Conservation (phyloP, 1,140 invertebrate species). For the Limonius californicus region DNA sequence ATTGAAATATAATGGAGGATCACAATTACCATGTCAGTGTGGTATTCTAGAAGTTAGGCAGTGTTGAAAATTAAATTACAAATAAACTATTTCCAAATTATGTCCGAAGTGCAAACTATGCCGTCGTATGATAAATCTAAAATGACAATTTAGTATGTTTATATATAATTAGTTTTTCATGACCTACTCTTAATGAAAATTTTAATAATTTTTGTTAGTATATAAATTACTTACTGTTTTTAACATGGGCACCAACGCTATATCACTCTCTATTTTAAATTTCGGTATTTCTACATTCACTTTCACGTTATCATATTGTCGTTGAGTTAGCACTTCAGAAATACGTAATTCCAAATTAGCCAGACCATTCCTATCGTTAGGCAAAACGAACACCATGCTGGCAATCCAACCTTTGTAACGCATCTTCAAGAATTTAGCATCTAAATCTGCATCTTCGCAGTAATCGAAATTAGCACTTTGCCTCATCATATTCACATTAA, state of each 20-base stretch:
- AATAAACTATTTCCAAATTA: too few species aligned
- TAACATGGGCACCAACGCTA: slow-evolving; percentile 53
- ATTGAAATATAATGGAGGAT: too few species aligned
- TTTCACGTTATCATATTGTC: background rate
- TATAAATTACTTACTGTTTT: slow-evolving; percentile 48
- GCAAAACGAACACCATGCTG: slow-evolving; percentile 59
- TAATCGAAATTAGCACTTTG: slow-evolving; percentile 44
- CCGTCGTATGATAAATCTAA: too few species aligned
- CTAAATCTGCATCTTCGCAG: slow-evolving; percentile 45
- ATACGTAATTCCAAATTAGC: slow-evolving; percentile 13
- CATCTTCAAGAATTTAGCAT: slow-evolving; percentile 51
- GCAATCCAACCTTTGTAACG: slow-evolving; percentile 54
- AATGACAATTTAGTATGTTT: too few species aligned
- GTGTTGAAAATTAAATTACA: too few species aligned
- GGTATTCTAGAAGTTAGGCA: too few species aligned
- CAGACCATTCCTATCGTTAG: slow-evolving; percentile 54
- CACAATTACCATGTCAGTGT: too few species aligned
- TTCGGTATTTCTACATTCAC: slow-evolving; percentile 51
- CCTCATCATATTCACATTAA: background rate
- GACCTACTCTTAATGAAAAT: too few species aligned
- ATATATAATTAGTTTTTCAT: too few species aligned
- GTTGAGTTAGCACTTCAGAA: background rate
- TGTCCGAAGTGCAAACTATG: too few species aligned
- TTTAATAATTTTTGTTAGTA: too few species aligned
- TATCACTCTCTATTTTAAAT: slow-evolving; percentile 60